Evolutionary conservation across 37 sponge, comb jelly and placozoan genomes (phyloP).

Genomic region (Bolinopsis microptera): DNA sequence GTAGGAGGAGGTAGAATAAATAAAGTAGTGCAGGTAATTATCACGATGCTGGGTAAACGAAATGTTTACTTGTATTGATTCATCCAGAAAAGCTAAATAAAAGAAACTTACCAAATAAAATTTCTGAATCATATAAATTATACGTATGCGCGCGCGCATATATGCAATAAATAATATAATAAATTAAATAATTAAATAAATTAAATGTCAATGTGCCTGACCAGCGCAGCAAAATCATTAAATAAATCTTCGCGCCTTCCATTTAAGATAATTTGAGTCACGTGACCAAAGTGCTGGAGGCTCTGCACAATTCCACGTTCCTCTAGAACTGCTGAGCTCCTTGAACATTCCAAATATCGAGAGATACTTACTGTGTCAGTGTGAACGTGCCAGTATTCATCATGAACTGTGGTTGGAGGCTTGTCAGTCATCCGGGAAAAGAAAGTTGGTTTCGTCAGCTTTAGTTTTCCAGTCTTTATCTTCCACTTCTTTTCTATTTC

Average conservation of each 20-base stretch:
- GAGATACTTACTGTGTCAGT: slow-evolving; percentile 65
- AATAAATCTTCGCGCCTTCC: neutral
- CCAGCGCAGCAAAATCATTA: neutral
- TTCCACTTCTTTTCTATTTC: slow-evolving; percentile 52
- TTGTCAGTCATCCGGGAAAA: slow-evolving; percentile 70
- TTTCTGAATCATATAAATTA: no score
- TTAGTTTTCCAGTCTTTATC: slow-evolving; percentile 19
- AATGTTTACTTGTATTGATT: no score
- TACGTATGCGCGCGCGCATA: no score
- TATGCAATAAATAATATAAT: no score
- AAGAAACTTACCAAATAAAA: no score
- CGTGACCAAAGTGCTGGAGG: neutral
- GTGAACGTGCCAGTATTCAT: slow-evolving; percentile 75
- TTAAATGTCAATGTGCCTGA: no score
- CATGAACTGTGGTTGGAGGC: slow-evolving; percentile 67
- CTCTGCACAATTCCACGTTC: neutral
- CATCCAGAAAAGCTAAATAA: no score
- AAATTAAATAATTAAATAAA: no score
- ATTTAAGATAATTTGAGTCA: neutral
- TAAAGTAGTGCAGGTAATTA: no score
- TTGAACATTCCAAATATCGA: neutral
- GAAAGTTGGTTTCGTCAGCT: slow-evolving; percentile 70
- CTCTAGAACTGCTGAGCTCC: no score
- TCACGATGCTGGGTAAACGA: no score
- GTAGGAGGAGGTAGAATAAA: no score